phyloP scores from a whole-genome alignment of 2,113 vertebrate genomes.

The Passer montanus region DNA sequence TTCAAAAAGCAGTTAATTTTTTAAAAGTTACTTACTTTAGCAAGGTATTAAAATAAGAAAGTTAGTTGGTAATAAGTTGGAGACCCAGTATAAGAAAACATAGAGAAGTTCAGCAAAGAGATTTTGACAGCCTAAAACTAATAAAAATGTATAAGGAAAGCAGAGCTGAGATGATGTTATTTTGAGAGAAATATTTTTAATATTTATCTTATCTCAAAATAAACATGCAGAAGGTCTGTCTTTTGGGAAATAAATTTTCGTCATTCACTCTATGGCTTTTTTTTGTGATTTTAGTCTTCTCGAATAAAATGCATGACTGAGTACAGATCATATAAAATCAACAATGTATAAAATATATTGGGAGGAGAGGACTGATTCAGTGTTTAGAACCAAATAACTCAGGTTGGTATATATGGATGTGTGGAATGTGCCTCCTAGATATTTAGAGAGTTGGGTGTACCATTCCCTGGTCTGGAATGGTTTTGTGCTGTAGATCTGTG shows the following conservation, averaged over 20 bases:
- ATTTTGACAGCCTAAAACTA: not conserved
- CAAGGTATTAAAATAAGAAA: not conserved
- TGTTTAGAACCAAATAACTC: not conserved
- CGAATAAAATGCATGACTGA: not conserved
- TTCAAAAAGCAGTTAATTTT: not conserved
- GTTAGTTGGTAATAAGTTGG: not conserved
- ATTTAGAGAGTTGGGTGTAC: not conserved
- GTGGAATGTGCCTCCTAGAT: not conserved
- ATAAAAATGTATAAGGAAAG: not conserved
- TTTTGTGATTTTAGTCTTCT: not conserved
- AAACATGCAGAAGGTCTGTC: not conserved
- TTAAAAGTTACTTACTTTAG: not conserved
- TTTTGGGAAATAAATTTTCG: not conserved
- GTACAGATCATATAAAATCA: not conserved
- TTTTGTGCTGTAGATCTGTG: not conserved
- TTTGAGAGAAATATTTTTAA: not conserved
- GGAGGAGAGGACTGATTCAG: not conserved
- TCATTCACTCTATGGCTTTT: rapidly evolving
- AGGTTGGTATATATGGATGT: not conserved
- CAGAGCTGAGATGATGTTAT: not conserved
- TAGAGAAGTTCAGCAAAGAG: not conserved
- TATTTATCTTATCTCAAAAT: not conserved
- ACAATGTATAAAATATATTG: not conserved
- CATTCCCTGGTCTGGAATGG: rapidly evolving
- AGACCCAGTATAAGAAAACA: not conserved